Conservation (phyloP, 2,113 vertebrate species). For the Paramormyrops kingsleyae region DNA sequence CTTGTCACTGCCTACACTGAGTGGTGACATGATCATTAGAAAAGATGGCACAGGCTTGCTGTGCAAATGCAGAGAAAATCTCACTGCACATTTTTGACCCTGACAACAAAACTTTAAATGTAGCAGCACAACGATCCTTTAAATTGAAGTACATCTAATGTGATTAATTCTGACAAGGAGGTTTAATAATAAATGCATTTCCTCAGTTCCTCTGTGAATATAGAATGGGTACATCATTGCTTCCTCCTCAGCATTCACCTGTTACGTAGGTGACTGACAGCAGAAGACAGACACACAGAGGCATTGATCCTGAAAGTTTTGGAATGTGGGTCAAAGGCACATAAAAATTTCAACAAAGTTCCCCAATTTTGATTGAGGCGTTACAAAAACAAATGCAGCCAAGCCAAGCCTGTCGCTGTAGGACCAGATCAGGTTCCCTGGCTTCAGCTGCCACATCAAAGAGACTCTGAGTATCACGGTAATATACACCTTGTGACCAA, state of each 20-base stretch:
- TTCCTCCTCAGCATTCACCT: neutral
- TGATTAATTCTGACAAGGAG: neutral
- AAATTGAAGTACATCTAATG: neutral
- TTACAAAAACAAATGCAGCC: neutral
- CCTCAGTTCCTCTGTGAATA: slow-evolving; percentile 1
- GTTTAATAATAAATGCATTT: slow-evolving; percentile 11
- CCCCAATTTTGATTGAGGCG: neutral
- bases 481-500: neutral
- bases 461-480: neutral
- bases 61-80: neutral
- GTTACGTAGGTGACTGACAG: neutral
- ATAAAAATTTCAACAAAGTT: slow-evolving; percentile 19
- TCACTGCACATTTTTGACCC: neutral
- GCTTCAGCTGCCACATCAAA: neutral
- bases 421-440: neutral
- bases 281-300: neutral
- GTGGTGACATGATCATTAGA: neutral
- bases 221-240: neutral
- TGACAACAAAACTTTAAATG: neutral
- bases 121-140: neutral
- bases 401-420: neutral
- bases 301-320: slow-evolving; percentile 7
- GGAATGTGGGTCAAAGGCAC: slow-evolving; percentile 14
- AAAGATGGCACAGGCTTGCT: neutral
- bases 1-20: neutral